Percentiles rank a stretch among this genome's conserved stretches.
Evolutionary conservation across 2,888 invertebrate genomes (phyloP).

Genomic region (Pherbina coryleti): DNA sequence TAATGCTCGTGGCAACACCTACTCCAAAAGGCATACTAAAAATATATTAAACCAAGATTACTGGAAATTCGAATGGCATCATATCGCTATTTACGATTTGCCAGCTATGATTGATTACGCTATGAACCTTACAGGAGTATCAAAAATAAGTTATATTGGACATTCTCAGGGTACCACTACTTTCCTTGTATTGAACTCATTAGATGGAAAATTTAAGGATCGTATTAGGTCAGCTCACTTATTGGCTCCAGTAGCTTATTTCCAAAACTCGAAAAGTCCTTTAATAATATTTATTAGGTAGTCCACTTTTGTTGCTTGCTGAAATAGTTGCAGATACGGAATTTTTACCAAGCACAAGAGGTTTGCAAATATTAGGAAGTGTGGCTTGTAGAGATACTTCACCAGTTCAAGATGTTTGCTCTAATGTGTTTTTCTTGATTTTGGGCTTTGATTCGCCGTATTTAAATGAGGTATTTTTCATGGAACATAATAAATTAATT

Average conservation of each 20-base stretch:
- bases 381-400: conserved; percentile 63
- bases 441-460: conserved; percentile 47
- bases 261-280: conserved; percentile 65
- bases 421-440: conserved; percentile 43
- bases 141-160: conserved; percentile 78
- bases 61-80: conserved; percentile 81
- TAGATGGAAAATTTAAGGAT: conserved; percentile 52
- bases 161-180: conserved; percentile 92
- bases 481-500: neutral
- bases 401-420: conserved; percentile 39
- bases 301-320: conserved; percentile 68
- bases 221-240: conserved; percentile 60
- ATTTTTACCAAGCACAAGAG: conserved; percentile 54
- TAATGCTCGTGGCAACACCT: conserved; percentile 82
- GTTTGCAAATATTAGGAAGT: conserved; percentile 64
- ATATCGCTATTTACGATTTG: conserved; percentile 88
- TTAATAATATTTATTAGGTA: conserved; percentile 73
- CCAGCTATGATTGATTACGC: conserved; percentile 86
- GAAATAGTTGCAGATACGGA: conserved; percentile 59
- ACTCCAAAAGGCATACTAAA: conserved; percentile 71
- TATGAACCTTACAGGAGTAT: conserved; percentile 54
- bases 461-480: conserved; percentile 43
- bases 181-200: conserved; percentile 73
- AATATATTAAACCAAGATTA: conserved; percentile 57
- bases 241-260: conserved; percentile 72